These are phyloP conservation scores for Tor tambroides DNA, from an alignment of 2,113 vertebrate species.

Conservation along the genomic window DNA sequence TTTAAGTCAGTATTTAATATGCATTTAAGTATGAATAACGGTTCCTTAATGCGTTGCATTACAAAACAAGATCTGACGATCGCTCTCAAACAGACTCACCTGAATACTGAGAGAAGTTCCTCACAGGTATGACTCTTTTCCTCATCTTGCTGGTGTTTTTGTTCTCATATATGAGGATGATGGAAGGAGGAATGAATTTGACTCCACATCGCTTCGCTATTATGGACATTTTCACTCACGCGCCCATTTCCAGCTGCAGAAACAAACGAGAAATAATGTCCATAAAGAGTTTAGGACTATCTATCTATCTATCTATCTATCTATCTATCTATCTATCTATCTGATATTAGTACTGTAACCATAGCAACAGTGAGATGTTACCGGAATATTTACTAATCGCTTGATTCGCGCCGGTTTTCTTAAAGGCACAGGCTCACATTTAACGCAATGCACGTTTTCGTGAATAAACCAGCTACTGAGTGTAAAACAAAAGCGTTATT, in stretches of 20 bases:
- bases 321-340: not conserved
- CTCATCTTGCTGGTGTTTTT: conserved; percentile 73
- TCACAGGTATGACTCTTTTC: conserved; percentile 87
- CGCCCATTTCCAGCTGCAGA: not conserved
- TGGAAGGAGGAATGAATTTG: conserved; percentile 83
- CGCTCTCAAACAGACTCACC: conserved; percentile 67
- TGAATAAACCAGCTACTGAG: not conserved
- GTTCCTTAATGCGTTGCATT: too few relatives aligned
- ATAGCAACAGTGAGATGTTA: not conserved
- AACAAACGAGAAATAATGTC: too few relatives aligned
- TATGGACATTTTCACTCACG: conserved; percentile 71
- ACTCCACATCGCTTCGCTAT: conserved; percentile 88
- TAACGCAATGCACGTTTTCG: not conserved
- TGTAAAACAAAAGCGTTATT: too few relatives aligned
- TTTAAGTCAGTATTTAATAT: too few relatives aligned
- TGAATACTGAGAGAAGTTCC: conserved; percentile 86
- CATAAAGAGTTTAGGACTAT: not conserved
- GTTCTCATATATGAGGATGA: conserved; percentile 85
- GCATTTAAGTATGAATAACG: too few relatives aligned
- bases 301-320: not conserved
- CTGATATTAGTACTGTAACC: not conserved
- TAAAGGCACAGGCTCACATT: not conserved
- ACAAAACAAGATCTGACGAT: too few relatives aligned
- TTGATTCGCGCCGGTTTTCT: not conserved
- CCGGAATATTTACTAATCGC: not conserved